Evolutionary conservation across 2,888 invertebrate species (phyloP), one percentile per base, ranked within the genome.

Genomic region (Drepanosiphum platanoidis): DNA sequence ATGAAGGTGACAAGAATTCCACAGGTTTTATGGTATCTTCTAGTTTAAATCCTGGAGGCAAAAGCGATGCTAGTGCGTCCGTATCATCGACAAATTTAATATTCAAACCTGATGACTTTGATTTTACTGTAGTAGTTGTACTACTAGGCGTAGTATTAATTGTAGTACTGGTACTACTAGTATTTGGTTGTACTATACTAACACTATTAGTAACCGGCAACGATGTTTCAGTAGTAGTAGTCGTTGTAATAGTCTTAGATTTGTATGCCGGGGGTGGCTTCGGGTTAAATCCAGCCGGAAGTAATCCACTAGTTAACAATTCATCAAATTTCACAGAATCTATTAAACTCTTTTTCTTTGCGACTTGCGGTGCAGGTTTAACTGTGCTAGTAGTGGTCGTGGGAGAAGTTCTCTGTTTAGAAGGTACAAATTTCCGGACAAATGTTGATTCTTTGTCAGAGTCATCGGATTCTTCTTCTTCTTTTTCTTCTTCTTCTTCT

Each of bases 1-100:
- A 64, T 93, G 91, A 15, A 64, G 86, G 81, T 32, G 87, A 86
- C 30, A 86, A 87, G 5, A 87, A 86, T 80, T 88, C 86, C 7
- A 88, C 86, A 90, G 90, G 81, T 42, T 82, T 82, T 7, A 82
- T 82, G 30, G 80, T n/a, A 90, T 88, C 86, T 61, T 86, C 86
- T 68, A 86, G 58, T 78, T 92, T 93, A 87, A 91, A 93, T 75
- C 91, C 92, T 88, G 93, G 92, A 1, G 94, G 94, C 86, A 94
- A 89, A n/a, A 94, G 90, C 86, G 92, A 90, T 15, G 92, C 90
- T 72, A 93, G 91, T 88, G 93, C 92, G 7, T 89, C 87, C 88
- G 68, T 89, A 89, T 88, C 87, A 82, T 89, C 89, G 34, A 88
- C 88, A 75, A 88, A 88, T 80, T 89, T 88, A 5, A 89, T 88